Base-by-base conservation (phyloP, 2,888 invertebrate genomes). In the Pandemis heparana region DNA sequence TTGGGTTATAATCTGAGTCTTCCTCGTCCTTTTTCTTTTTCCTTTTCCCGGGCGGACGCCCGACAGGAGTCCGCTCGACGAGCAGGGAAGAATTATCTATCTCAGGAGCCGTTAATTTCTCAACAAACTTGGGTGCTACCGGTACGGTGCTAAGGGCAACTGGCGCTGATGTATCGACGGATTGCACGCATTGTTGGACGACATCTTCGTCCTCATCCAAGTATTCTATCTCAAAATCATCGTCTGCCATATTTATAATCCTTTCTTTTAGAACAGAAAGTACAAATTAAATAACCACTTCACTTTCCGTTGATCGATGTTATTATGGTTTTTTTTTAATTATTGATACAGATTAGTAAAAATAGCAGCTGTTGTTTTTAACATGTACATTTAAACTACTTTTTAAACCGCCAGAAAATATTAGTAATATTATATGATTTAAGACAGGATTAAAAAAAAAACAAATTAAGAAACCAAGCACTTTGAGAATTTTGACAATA, bases 121-220 rank as follows among this genome's bases (percentile, higher is more conserved):
- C 59, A 7, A 16, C 59, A 61, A 65, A 32, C 41, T 64, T 63
- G 14, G 65, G 16, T 16, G 32, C 18, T 0, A 12, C 65, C 51
- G 69, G 74, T 38, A 65, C 12, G n/a, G 6, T 51, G 18, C 14
- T 65, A 16, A 69, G 63, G 3, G 64, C 41, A n/a, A 51, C 73
- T 68, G 39, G 76, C 59, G 46, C 70, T 59, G 59, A 69, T 67
- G 62, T 51, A 66, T 51, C 74, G 39, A 43, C 70, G 0, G 76
- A 76, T 77, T 89, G 88, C 0, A 94, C 89, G 75, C 89, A 94
- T 78, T 92, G 90, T 75, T 92, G 90, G 5, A 94, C 90, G 3
- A 94, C 86, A 16, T 93, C 93, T 5, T 89, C 94, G 66, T 94
- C 94, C 79, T 94, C 94, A 75, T 94, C 94, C n/a, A 94, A 82